These are phyloP conservation scores for Zaprionus gabonicus DNA, from an alignment of 1,140 invertebrate genomes.

Conservation along the genomic window DNA sequence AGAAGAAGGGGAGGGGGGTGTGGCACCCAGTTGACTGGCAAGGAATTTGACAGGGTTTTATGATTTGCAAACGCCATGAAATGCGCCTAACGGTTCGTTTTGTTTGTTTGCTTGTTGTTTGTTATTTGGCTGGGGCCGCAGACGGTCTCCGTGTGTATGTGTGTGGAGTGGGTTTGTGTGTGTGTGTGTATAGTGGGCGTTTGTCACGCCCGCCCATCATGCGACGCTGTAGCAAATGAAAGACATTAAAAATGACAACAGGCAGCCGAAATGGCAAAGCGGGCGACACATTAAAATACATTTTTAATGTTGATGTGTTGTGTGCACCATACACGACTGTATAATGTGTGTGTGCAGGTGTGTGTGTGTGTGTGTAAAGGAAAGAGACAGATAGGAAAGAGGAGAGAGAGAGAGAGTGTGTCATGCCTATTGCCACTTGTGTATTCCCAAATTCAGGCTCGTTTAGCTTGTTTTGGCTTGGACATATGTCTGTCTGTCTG, in stretches of 20 bases:
- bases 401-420: background rate
- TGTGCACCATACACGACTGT: constrained; percentile 8
- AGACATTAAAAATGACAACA: constrained; percentile 75
- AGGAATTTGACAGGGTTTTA: constrained; percentile 74
- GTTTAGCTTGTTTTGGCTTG: background rate
- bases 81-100: constrained; percentile 68
- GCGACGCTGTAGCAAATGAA: constrained; percentile 59
- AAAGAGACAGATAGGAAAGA: background rate
- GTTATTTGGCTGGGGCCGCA: constrained; percentile 11
- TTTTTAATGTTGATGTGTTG: constrained; percentile 76
- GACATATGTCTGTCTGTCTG: background rate
- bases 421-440: background rate
- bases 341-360: constrained; percentile 20
- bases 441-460: background rate
- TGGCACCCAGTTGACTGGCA: constrained; percentile 4
- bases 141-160: background rate
- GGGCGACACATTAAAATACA: constrained; percentile 77
- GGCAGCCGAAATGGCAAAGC: constrained; percentile 57
- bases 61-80: constrained; percentile 79
- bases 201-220: constrained; percentile 54
- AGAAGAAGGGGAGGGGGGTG: background rate
- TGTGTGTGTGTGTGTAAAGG: constrained; percentile 19
- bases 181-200: background rate
- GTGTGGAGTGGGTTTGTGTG: background rate
- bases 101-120: constrained; percentile 15